Conservation (phyloP, 2,888 invertebrate species). For the Thera obeliscata region DNA sequence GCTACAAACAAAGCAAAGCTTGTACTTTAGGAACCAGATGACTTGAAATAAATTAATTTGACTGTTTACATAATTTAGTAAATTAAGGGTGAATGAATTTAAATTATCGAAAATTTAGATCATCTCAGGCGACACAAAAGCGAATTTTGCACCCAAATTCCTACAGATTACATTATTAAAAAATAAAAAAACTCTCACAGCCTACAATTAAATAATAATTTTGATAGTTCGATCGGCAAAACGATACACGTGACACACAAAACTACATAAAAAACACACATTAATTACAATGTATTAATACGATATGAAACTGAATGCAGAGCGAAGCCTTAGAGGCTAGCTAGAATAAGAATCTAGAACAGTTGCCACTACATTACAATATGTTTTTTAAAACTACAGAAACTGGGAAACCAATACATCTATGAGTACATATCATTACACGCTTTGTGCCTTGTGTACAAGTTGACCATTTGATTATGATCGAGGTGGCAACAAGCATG, state of each 20-base stretch:
- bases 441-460: conserved; percentile 6
- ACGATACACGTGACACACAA: conserved; percentile 27
- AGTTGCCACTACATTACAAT: conserved; percentile 28
- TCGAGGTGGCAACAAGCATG: neutral
- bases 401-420: conserved; percentile 22
- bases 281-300: conserved; percentile 30
- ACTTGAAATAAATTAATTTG: neutral
- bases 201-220: conserved; percentile 72
- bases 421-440: conserved; percentile 2
- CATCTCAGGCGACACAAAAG: conserved; percentile 23
- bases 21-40: neutral
- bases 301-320: conserved; percentile 31
- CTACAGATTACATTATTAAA: conserved; percentile 36
- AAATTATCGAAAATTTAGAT: conserved; percentile 16
- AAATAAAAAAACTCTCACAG: conserved; percentile 75
- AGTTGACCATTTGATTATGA: neutral
- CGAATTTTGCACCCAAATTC: conserved; percentile 32
- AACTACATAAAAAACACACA: conserved; percentile 27
- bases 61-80: neutral
- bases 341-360: conserved; percentile 22
- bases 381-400: conserved; percentile 24
- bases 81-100: conserved; percentile 59
- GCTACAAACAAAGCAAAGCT: neutral
- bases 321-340: conserved; percentile 37
- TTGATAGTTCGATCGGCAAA: conserved; percentile 54